Evolutionary conservation across 2,797 vertebrate species (phyloP).

Genomic region (Eurystomus glaucurus): DNA sequence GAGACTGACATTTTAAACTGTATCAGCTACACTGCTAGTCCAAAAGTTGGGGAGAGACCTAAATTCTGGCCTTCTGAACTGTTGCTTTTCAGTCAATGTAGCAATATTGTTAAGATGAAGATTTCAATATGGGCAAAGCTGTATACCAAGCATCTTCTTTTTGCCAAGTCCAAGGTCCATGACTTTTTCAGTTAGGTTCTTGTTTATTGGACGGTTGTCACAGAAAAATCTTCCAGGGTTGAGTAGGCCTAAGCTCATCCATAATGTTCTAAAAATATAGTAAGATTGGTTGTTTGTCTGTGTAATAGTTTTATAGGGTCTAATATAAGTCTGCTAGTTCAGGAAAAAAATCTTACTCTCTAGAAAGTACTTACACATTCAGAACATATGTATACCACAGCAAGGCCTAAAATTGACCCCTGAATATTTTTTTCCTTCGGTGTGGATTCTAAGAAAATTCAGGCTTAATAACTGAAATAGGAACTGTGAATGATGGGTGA

Average conservation of each 20-base stretch:
- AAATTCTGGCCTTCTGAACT: neutral
- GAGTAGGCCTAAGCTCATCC: too few relatives aligned
- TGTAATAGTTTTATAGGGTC: too few relatives aligned
- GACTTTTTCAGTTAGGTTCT: too few relatives aligned
- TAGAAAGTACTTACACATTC: too few relatives aligned
- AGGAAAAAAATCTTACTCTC: too few relatives aligned
- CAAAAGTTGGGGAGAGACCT: neutral
- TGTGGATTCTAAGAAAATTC: neutral
- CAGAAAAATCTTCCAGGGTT: too few relatives aligned
- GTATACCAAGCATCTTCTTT: neutral
- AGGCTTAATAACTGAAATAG: neutral
- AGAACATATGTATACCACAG: neutral
- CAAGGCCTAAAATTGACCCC: neutral
- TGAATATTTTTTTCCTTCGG: neutral
- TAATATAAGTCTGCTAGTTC: too few relatives aligned
- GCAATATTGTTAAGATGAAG: neutral
- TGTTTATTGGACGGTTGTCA: too few relatives aligned
- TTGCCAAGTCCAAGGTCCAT: neutral
- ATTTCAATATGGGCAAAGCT: neutral
- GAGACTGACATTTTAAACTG: neutral
- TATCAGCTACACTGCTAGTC: neutral
- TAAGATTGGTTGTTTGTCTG: too few relatives aligned
- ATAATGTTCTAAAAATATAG: too few relatives aligned
- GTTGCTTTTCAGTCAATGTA: neutral
- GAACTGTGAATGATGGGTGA: neutral